Evolutionary conservation across 2,797 vertebrate species (phyloP).

Genomic region (Gephyroberyx darwinii): DNA sequence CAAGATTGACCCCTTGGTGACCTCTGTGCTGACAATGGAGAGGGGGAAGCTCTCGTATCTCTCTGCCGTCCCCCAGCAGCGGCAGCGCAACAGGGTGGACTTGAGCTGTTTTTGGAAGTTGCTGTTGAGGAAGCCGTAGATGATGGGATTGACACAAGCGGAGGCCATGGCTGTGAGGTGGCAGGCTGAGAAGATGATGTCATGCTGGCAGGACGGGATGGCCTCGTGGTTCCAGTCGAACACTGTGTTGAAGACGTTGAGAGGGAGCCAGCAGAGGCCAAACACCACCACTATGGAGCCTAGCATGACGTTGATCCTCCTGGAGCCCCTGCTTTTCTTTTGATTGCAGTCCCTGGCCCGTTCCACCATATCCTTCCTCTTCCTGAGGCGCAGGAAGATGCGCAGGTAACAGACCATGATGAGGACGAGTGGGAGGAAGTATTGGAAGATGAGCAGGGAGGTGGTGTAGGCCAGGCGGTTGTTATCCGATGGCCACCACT

Average conservation of each 20-base stretch:
- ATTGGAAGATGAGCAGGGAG: conserved; percentile 85
- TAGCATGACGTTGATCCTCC: conserved; percentile 85
- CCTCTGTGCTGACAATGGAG: conserved; percentile 86
- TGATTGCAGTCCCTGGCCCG: conserved; percentile 75
- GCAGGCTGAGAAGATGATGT: conserved; percentile 87
- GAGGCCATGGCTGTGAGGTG: conserved; percentile 87
- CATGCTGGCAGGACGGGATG: conserved; percentile 80
- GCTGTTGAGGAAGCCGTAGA: conserved; percentile 89
- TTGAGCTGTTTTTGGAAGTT: conserved; percentile 89
- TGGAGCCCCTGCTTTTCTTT: conserved; percentile 78
- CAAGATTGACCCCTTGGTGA: conserved; percentile 85
- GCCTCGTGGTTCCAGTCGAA: conserved; percentile 87
- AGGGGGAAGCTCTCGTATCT: conserved; percentile 86
- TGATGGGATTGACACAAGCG: conserved; percentile 87
- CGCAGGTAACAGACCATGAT: conserved; percentile 85
- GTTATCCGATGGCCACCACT: conserved; percentile 80
- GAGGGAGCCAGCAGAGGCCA: conserved; percentile 85
- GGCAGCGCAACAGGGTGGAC: conserved; percentile 81
- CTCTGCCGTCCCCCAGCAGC: conserved; percentile 80
- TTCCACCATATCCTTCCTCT: conserved; percentile 85
- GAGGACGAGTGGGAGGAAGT: conserved; percentile 82
- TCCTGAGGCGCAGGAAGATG: conserved; percentile 84
- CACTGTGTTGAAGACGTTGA: conserved; percentile 85
- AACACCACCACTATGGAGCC: conserved; percentile 84
- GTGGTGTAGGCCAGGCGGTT: conserved; percentile 85